These are phyloP conservation scores for Autographa pulchrina DNA, from an alignment of 2,888 invertebrate species.

Conservation along the genomic window DNA sequence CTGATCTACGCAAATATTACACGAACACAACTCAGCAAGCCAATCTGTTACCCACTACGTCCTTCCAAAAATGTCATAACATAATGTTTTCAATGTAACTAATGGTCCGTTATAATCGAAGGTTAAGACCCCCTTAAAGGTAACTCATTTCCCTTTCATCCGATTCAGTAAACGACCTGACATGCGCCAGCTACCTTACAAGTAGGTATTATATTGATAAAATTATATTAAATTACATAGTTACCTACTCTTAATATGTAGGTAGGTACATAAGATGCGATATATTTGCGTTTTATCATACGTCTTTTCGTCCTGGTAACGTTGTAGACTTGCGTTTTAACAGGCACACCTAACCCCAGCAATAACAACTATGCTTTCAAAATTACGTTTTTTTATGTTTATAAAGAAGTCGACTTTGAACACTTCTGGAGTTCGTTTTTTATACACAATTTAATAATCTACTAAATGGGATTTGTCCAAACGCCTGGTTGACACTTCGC, in stretches of 20 bases:
- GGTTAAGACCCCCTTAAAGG: constrained; percentile 9
- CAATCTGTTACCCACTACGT: not conserved
- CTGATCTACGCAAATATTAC: no score
- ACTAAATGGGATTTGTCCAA: no score
- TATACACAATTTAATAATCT: no score
- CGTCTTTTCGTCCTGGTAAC: no score
- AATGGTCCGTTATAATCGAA: constrained; percentile 2
- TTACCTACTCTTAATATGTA: not conserved
- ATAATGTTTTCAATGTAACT: not conserved
- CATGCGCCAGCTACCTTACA: not conserved
- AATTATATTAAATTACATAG: not conserved
- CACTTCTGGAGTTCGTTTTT: no score
- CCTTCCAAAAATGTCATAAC: not conserved
- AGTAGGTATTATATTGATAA: not conserved
- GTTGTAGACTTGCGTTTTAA: no score
- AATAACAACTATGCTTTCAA: no score
- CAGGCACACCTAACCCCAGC: no score
- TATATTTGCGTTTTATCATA: no score
- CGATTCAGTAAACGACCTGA: not conserved
- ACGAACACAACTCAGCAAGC: not conserved
- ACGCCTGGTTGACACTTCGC: no score
- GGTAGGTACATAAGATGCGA: not conserved
- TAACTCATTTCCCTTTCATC: constrained; percentile 5
- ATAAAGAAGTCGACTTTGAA: no score
- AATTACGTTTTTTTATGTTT: no score